These are phyloP conservation scores for Zosterops borbonicus DNA, from an alignment of 2,113 vertebrate genomes.

Conservation along the genomic window DNA sequence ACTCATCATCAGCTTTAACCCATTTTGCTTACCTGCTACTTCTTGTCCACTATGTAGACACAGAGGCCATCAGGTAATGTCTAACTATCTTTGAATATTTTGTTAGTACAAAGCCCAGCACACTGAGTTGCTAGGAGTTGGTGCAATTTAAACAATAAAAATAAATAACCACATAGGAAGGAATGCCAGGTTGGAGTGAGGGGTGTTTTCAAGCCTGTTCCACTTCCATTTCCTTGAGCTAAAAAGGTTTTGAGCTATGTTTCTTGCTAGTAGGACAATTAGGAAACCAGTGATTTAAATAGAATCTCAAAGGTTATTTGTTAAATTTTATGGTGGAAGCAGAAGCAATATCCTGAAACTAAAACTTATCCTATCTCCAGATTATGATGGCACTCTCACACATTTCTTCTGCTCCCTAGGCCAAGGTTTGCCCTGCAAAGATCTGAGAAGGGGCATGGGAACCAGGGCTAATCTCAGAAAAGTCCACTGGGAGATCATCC, in stretches of 20 bases:
- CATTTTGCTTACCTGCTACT: neutral
- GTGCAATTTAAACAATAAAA: neutral
- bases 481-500: neutral
- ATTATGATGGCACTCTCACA: neutral
- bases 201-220: neutral
- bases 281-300: neutral
- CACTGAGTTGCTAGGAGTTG: neutral
- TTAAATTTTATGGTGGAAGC: neutral
- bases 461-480: neutral
- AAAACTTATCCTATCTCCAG: neutral
- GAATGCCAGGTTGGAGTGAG: neutral
- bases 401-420: neutral
- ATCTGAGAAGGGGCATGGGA: neutral
- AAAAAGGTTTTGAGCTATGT: neutral
- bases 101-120: neutral
- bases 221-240: neutral
- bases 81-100: neutral
- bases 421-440: neutral
- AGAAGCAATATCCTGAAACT: neutral
- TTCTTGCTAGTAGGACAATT: neutral
- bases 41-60: neutral
- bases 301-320: neutral
- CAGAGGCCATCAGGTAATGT: neutral
- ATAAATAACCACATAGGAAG: neutral
- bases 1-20: neutral